These are phyloP conservation scores for Drosophila rubida DNA, from an alignment of 2,888 invertebrate genomes.

Conservation along the genomic window DNA sequence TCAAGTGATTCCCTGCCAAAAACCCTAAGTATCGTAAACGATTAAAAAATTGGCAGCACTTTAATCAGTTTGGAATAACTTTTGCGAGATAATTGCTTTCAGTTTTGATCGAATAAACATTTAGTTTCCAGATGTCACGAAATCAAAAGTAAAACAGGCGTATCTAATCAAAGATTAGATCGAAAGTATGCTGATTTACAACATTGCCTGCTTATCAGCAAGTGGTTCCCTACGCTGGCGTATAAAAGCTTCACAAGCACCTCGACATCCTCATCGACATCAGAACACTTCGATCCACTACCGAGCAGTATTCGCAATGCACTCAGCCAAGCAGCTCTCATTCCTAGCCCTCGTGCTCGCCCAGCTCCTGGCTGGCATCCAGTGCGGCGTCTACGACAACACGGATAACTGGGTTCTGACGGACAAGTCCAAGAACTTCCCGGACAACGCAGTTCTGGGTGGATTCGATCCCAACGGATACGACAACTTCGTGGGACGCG, in stretches of 20 bases:
- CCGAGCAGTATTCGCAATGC: slow-evolving; percentile 36
- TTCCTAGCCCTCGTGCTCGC: slow-evolving; percentile 32
- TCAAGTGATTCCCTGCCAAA: slow-evolving; percentile 6
- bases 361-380: slow-evolving; percentile 42
- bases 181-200: background rate
- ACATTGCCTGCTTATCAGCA: slow-evolving; percentile 12
- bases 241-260: slow-evolving; percentile 15
- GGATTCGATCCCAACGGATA: slow-evolving; percentile 56
- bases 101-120: background rate
- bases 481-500: slow-evolving; percentile 58
- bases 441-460: slow-evolving; percentile 45
- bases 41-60: background rate
- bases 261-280: background rate
- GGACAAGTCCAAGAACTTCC: slow-evolving; percentile 29
- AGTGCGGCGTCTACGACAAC: slow-evolving; percentile 38
- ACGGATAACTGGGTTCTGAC: slow-evolving; percentile 40
- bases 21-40: no score
- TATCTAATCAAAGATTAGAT: slow-evolving; percentile 29
- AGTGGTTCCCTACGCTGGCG: slow-evolving; percentile 6
- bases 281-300: slow-evolving; percentile 7
- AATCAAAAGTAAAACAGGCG: slow-evolving; percentile 2
- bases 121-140: background rate
- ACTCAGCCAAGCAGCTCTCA: slow-evolving; percentile 21
- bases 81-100: background rate
- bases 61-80: background rate